Evolutionary conservation across 2,888 invertebrate species (phyloP), one percentile per base, ranked within the genome.

Genomic region (Drosophila melanosoma): DNA sequence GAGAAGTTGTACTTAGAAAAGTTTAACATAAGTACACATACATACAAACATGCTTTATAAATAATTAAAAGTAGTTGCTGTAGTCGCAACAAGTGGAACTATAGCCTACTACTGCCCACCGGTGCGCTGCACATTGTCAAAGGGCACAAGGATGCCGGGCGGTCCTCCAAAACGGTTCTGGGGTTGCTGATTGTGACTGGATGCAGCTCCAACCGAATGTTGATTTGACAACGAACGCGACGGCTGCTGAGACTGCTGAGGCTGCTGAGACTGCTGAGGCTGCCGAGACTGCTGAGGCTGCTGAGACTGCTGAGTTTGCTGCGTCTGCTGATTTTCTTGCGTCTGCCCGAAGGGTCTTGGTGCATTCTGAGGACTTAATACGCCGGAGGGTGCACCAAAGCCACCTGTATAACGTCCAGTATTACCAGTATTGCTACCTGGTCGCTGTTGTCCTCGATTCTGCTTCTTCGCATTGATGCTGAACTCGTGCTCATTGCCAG

Each of bases 111-210:
- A 89, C 61, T 85, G 84, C n/a, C 63, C 72, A 2, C 56, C 86
- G 8, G 74, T 57, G 11, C 83, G 69, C 74, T 83, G 89, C 26
- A 77, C 82, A 76, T 91, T 92, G 74, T 93, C 93, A 70, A 88
- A 93, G 40, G 93, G 93, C 23, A 79, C 79, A 17, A 93, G 84
- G 42, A 93, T 69, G 17, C 93, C 93, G 8, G 93, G 93, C 11
- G 93, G 93, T 12, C 93, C 93, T 5, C 93, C 93, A 58, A 93
- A 93, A 38, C 91, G 89, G 4, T 84, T 92, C 1, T 79, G 29
- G 6, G 5, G 29, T 15, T 32, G n/a, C 15, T 38, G 29, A 15
- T 29, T n/a, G 15, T 57, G 57, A 17, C 38, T 56, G 56, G 56
- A 26, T n/a, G 56, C 26, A 38, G 38, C 38, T 56, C 8, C 56